Evolutionary conservation across 1,140 invertebrate species (phyloP), one percentile per base, ranked within the genome.

Genomic region (Trialeurodes vaporariorum): DNA sequence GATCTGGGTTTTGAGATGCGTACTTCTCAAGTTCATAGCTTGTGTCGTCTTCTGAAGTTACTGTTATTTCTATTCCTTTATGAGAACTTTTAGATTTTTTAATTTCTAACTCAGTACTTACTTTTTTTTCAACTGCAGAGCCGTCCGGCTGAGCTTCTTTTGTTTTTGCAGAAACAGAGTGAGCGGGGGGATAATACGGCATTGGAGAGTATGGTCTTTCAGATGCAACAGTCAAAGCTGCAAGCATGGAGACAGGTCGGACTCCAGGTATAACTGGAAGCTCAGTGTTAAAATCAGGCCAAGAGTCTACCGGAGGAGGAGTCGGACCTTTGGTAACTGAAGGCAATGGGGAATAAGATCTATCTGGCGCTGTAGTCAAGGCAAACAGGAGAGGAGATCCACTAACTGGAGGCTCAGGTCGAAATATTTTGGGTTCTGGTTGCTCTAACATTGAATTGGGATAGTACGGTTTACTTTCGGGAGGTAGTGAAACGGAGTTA

Each of bases 141-240:
- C 13, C 11, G n/a, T 65, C 63, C 61, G 60, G 22, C 1, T 22
- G 1, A 9, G 17, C 26, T 34, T 68, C 27, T 21, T 25, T 26
- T 24, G 23, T 49, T 49, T 49, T 49, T 17, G 34, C 67, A 49
- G 60, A 26, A 59, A 63, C 26, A 21, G 67, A 61, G n/a, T 64
- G 25, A 22, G 64, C 59, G n/a, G 63, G 49, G 1, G 66, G 60
- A 49, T 27, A 59, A 13, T 24, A 40, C 12, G 70, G 70, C 2
- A 67, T 17, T 27, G 72, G 72, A 24, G 84, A 84, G 67, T 83
- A 85, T 2, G 84, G 80, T 64, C 85, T 77, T 62, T 87, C 82
- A 1, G 87, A 83, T 5, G 86, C 87, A 61, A 84, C 86, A 40
- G 82, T 86, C 26, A 90, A 74, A 13, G 88, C 87, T 61, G 83